Base-by-base conservation (phyloP, 2,113 vertebrate genomes). In the Peromyscus californicus region DNA sequence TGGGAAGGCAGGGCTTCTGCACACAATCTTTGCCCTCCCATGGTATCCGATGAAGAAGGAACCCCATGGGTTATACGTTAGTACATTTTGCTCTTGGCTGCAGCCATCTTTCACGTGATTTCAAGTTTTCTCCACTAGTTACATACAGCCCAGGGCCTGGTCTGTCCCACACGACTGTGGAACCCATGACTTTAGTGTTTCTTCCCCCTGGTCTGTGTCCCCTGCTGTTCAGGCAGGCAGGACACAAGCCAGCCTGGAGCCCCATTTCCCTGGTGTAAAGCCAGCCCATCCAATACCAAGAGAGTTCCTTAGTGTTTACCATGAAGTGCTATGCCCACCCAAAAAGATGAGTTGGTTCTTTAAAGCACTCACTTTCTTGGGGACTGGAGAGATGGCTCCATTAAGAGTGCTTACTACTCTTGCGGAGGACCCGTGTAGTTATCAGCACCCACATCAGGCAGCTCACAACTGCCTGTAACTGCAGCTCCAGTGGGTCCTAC, bases 1-100 rank as follows among this genome's bases (percentile, higher is more conserved):
- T 11, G 13, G 19, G n/a, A 86, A 31, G 65, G n/a, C 36, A 24
- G 51, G 87, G 26, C 12, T 79, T 51, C 11, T 45, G 29, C 3
- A 12, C 39, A 39, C 69, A 72, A 59, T 10, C 10, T 7, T 16
- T 61, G 75, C 29, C 59, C 26, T n/a, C 4, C 15, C 13, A 13
- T 33, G 54, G 70, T 63, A 48, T 16, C 76, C 74, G 3, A 2
- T 6, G 22, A 11, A 79, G 11, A 36, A 29, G 5, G 13, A 16
- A 79, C 31, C 22, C 39, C 13, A 4, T 0, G 0, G 31, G 21
- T 19, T 36, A 48, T 4, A 8, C 0, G 3, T 54, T 0, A 33
- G 57, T n/a, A 42, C n/a, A 6, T 59, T 70, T 54, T 24, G 36
- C 63, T 72, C 42, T 42, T 39, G 67, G 54, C 69, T 59, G n/a